Evolutionary conservation across 2,797 vertebrate genomes (phyloP).

Genomic region (Myotis vivesi): DNA sequence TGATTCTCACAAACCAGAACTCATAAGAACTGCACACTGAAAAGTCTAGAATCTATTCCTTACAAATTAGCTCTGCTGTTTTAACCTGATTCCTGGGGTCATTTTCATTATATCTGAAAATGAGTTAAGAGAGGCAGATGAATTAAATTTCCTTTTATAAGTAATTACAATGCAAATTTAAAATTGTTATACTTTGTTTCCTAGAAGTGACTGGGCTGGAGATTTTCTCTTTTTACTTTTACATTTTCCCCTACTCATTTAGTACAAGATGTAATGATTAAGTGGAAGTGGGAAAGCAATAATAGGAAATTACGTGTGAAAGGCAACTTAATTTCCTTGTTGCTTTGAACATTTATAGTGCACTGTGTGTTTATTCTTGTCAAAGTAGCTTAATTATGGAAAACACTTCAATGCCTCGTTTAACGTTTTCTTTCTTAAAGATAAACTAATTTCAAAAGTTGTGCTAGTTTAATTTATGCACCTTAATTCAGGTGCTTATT

Average conservation of each 20-base stretch:
- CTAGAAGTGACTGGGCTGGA: conserved; percentile 69
- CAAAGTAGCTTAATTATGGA: conserved; percentile 55
- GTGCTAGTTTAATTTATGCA: not conserved
- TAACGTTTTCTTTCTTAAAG: conserved; percentile 42
- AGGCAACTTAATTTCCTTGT: conserved; percentile 55
- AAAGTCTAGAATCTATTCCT: conserved; percentile 64
- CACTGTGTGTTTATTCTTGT: conserved; percentile 18
- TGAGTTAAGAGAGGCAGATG: conserved; percentile 77
- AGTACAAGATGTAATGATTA: conserved; percentile 74
- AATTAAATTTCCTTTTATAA: conserved; percentile 77
- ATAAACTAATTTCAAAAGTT: conserved; percentile 41
- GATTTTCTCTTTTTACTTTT: conserved; percentile 55
- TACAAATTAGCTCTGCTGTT: conserved; percentile 71
- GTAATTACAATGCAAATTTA: conserved; percentile 82
- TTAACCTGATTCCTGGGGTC: conserved; percentile 78
- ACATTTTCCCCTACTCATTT: conserved; percentile 18
- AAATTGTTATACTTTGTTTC: conserved; percentile 72
- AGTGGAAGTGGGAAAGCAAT: conserved; percentile 67
- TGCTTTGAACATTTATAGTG: conserved; percentile 33
- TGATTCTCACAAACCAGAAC: conserved; percentile 46
- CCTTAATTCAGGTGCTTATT: not conserved
- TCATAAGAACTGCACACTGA: conserved; percentile 44
- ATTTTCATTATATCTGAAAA: conserved; percentile 85
- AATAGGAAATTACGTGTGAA: conserved; percentile 70
- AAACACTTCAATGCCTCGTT: conserved; percentile 3